Evolutionary conservation across 2,113 vertebrate genomes (phyloP).

Genomic region (Notarius quadriscutis): DNA sequence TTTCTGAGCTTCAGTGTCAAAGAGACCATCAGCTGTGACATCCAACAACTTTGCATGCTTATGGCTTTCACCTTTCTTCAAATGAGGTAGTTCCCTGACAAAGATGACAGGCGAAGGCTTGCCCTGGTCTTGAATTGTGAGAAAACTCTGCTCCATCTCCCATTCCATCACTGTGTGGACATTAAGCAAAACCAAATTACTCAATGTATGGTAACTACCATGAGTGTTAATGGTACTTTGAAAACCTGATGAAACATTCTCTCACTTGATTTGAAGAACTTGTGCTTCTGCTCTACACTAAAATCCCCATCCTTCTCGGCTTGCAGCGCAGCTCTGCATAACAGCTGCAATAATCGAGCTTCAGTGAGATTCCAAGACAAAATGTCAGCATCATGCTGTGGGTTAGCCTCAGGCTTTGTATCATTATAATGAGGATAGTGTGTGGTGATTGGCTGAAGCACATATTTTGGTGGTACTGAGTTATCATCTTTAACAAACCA

Average conservation of each 20-base stretch:
- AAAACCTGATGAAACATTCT: not conserved
- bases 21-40: constrained; percentile 60
- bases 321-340: constrained; percentile 65
- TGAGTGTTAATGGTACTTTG: not conserved
- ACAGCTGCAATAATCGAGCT: constrained; percentile 61
- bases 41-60: constrained; percentile 66
- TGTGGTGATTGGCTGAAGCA: constrained; percentile 75
- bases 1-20: constrained; percentile 70
- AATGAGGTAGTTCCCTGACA: constrained; percentile 70
- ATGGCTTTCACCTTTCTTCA: constrained; percentile 59
- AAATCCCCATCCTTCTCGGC: constrained; percentile 71
- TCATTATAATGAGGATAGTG: constrained; percentile 67
- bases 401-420: constrained; percentile 53
- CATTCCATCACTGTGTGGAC: constrained; percentile 72
- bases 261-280: constrained; percentile 76
- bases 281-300: constrained; percentile 65
- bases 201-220: not conserved
- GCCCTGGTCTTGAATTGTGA: constrained; percentile 38
- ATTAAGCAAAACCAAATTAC: constrained; percentile 3
- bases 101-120: constrained; percentile 65
- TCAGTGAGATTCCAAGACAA: constrained; percentile 64
- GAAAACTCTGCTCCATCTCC: constrained; percentile 75
- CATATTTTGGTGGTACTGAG: constrained; percentile 68
- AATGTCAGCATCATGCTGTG: constrained; percentile 44
- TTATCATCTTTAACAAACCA: constrained; percentile 78